A percentile compares a stretch with the other conserved stretches of the same genome.
Conservation (phyloP, 1,140 invertebrate genomes). For the Brachionus plicatilis region DNA sequence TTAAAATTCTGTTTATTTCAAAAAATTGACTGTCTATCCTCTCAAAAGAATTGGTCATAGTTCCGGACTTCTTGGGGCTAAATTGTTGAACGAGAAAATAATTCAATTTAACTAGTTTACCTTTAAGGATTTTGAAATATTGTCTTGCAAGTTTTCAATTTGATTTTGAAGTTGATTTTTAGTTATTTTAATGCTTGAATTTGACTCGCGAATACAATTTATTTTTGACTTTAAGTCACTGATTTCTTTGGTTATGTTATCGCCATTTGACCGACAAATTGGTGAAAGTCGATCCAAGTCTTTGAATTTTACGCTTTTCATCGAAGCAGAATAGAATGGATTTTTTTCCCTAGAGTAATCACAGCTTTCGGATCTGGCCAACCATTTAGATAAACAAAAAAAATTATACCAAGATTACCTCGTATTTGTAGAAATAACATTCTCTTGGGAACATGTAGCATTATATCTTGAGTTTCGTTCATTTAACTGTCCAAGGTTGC, state of each 20-base stretch:
- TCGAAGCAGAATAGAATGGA: background rate
- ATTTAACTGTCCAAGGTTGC: background rate
- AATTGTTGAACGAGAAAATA: too few relatives aligned
- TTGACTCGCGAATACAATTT: background rate
- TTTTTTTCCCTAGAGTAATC: background rate
- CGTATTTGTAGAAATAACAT: background rate
- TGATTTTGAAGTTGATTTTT: background rate
- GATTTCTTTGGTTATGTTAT: background rate
- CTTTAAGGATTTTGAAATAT: background rate
- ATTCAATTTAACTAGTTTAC: background rate
- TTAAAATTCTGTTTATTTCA: slow-evolving; percentile 31
- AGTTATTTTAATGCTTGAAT: background rate
- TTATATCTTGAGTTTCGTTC: background rate
- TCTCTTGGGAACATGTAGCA: background rate
- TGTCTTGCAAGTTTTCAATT: background rate
- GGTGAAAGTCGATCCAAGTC: background rate
- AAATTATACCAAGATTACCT: background rate
- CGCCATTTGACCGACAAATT: background rate
- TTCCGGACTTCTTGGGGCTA: background rate
- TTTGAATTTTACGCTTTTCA: slow-evolving; percentile 17
- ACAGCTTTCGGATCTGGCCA: background rate
- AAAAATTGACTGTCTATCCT: slow-evolving; percentile 20
- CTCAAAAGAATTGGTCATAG: slow-evolving; percentile 5
- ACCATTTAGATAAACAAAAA: background rate
- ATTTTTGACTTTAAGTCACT: background rate